Conservation (phyloP, 2,113 vertebrate species). For the Nematolebias whitei region DNA sequence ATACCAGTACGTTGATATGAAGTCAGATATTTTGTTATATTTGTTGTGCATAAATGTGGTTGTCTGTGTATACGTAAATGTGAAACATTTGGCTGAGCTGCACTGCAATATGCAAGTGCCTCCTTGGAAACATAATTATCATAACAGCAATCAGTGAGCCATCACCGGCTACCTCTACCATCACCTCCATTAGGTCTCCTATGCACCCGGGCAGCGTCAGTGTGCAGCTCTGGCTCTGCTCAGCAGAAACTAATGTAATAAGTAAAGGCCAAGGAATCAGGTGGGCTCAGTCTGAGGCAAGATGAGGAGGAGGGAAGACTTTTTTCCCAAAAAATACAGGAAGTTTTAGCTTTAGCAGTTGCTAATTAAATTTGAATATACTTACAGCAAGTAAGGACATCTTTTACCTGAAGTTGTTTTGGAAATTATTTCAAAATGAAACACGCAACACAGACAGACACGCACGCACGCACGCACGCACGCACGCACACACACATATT, state of each 20-base stretch:
- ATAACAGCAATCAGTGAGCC: slow-evolving; percentile 36
- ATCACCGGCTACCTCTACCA: slow-evolving; percentile 20
- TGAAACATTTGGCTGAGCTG: slow-evolving; percentile 55
- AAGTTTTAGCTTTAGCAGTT: not conserved
- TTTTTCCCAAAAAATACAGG: slow-evolving; percentile 10
- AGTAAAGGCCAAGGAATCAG: slow-evolving; percentile 42
- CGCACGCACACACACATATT: no score
- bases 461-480: no score
- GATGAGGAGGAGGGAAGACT: not conserved
- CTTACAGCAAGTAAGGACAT: not conserved
- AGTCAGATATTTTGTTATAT: slow-evolving; percentile 8
- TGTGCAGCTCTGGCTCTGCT: slow-evolving; percentile 20
- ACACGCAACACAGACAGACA: no score
- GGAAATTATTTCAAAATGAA: no score
- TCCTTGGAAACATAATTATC: slow-evolving; percentile 32
- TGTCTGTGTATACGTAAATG: not conserved
- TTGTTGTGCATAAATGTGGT: not conserved
- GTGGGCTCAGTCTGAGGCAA: slow-evolving; percentile 19
- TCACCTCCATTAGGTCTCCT: not conserved
- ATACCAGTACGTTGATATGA: slow-evolving; percentile 34
- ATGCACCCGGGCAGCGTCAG: slow-evolving; percentile 26
- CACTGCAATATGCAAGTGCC: slow-evolving; percentile 44
- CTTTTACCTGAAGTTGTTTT: not conserved
- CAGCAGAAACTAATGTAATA: slow-evolving; percentile 33
- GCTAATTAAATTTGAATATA: not conserved